Base-by-base conservation (phyloP, 2,797 vertebrate genomes). In the Neosilurus mollespiculum region DNA sequence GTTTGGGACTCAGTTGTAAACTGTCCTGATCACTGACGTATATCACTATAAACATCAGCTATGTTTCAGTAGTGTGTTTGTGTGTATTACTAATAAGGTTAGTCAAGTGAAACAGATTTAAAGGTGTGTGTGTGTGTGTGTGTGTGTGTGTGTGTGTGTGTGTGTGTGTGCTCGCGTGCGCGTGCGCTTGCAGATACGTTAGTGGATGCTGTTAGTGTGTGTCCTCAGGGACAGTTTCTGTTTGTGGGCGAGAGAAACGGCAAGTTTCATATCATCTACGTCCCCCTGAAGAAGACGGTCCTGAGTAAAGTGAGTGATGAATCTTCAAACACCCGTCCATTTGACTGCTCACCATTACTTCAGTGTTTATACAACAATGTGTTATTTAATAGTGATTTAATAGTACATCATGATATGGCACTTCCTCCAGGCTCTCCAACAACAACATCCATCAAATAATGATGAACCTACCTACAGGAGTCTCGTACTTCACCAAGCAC, bases 211-310 rank as follows among this genome's bases (percentile, higher is more conserved):
- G 94, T 96, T 84, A 96, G 94, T 0, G 89, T 95, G 10, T 98
- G 97, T 90, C 94, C 96, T 83, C 93, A 95, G 24, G 96, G 96
- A 54, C 92, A 93, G 14, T 99, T 99, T 92, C 90, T 99, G 89
- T 90, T 98, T 61, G 96, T 97, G 0, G 97, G 97, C 67, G 98
- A 99, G 91, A 96, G 95, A 94, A 98, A 94, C 81, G 98, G 98
- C 87, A 96, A 95, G 76, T 89, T 99, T 53, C 96, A 99, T 89
- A 94, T 99, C 62, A 94, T 99, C 86, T 96, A 97, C 70, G 94
- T 98, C 15, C 95, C 96, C 10, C 94, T 95, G 11, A 96, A 97
- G 84, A 96, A 93, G 89, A 98, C 94, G 4, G 91, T 99, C 81
- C 88, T 99, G 73, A 98, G 96, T 2, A 96, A 92, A 87, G 98